phyloP scores from a whole-genome alignment of 2,888 invertebrate species.

The Petrolisthes manimaculis region DNA sequence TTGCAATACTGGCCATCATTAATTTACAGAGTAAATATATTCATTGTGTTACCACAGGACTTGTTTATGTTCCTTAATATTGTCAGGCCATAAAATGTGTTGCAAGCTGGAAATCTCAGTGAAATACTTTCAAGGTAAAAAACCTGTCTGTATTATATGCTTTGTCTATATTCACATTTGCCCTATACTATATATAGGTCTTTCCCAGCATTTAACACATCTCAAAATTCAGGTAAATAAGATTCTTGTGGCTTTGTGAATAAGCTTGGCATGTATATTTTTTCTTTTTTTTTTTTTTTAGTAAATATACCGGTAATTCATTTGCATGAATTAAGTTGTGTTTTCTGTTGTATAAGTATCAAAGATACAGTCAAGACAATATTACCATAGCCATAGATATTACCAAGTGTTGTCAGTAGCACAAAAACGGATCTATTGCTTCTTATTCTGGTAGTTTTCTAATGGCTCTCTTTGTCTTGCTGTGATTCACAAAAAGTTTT shows the following conservation, averaged over 20 bases:
- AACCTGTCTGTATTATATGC: conserved; percentile 19
- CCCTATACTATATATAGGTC: too few species aligned
- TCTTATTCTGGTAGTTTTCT: too few species aligned
- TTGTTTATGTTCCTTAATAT: background rate
- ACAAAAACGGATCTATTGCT: too few species aligned
- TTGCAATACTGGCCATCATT: conserved; percentile 37
- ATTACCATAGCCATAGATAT: background rate
- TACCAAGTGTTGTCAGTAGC: too few species aligned
- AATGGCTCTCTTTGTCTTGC: too few species aligned
- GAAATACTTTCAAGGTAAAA: conserved; percentile 40
- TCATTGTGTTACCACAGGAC: background rate
- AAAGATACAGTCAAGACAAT: conserved; percentile 23
- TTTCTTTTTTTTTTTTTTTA: conserved; percentile 21
- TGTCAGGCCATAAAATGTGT: conserved; percentile 14
- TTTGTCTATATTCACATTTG: conserved; percentile 33
- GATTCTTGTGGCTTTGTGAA: conserved; percentile 55
- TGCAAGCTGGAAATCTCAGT: conserved; percentile 48
- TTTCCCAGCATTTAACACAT: conserved; percentile 45
- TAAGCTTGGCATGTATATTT: conserved; percentile 56
- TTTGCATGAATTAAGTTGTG: conserved; percentile 45
- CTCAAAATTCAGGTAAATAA: conserved; percentile 49
- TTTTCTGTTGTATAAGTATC: conserved; percentile 39
- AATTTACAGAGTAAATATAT: background rate
- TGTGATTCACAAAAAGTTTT: too few species aligned
- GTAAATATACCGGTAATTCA: conserved; percentile 20